Conservation (phyloP, 2,888 invertebrate genomes). For the Spodoptera picta region DNA sequence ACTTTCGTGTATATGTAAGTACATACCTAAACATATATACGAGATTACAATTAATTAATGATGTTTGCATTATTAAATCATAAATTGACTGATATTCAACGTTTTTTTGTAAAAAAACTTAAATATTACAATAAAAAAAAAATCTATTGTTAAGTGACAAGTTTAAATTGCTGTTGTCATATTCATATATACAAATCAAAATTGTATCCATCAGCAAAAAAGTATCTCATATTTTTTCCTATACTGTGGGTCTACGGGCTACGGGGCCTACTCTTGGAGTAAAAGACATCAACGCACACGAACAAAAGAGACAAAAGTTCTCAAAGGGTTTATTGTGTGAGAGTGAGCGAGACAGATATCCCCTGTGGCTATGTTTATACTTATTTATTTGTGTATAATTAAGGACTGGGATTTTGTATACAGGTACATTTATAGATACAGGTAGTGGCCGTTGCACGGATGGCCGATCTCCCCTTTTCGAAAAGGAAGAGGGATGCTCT, state of each 20-base stretch:
- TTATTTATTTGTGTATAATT: slow-evolving; percentile 78
- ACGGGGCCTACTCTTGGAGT: slow-evolving; percentile 69
- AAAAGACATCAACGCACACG: slow-evolving; percentile 86
- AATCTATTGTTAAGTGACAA: no score
- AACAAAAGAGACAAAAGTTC: slow-evolving; percentile 68
- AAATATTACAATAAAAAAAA: no score
- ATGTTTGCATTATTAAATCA: no score
- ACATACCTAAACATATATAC: no score
- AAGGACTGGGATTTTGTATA: slow-evolving; percentile 81
- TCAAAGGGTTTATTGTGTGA: slow-evolving; percentile 62
- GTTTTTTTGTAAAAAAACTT: no score
- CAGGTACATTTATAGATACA: slow-evolving; percentile 65
- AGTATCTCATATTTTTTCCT: slow-evolving; percentile 49
- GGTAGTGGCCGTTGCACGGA: slow-evolving; percentile 82
- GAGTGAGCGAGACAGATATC: slow-evolving; percentile 77
- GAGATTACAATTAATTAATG: no score
- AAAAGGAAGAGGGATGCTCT: slow-evolving; percentile 76
- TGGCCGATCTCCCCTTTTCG: slow-evolving; percentile 82
- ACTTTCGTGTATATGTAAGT: no score
- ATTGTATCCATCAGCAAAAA: slow-evolving; percentile 7
- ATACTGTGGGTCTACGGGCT: slow-evolving; percentile 61
- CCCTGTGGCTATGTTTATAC: slow-evolving; percentile 76
- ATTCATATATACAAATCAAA: no score
- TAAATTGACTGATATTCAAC: no score
- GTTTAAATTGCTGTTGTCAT: no score